Evolutionary conservation across 2,113 vertebrate genomes (phyloP), one percentile per base, ranked within the genome.

Genomic region (Merops nubicus): DNA sequence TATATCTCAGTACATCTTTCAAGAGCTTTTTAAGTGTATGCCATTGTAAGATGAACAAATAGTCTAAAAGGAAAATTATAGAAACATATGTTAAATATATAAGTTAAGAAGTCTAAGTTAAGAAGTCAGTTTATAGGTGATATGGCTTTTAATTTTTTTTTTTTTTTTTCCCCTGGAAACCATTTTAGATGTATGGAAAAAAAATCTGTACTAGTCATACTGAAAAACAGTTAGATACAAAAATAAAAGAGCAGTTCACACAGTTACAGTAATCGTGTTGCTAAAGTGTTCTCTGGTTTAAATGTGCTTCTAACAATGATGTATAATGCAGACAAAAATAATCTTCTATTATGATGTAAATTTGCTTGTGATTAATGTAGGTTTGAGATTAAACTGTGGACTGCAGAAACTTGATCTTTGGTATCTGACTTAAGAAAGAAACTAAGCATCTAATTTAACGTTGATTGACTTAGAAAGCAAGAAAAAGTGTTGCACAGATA

Each of bases 51-150:
- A 34, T 40, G 36, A 42, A 36, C 3, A 67, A 68, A 75, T 26
- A 60, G 1, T 19, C 1, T 18, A 33, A 59, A 67, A 38, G 0
- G 1, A 75, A 38, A 34, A n/a, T 14, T n/a, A 40, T 36, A 28
- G 42, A 31, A 38, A 43, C 25, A 36, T 57, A 26, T 50, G 4
- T 18, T 53, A 48, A 57, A 33, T 3, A 9, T 38, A 16, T 22
- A 63, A 40, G 22, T 89, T 4, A 36, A 50, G 56, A 75, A 11
- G 6, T 70, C 48, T 48, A 12, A 40, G 22, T 89, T 4, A 36
- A 50, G 56, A 75, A 11, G 6, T 70, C 48, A 43, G 12, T 34
- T 92, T 77, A 20, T 23, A 48, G 51, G 45, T 78, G 0, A 65
- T 38, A 13, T 31, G 26, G 10, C 4, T 67, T 70, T 70, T 51